Conservation (phyloP, 2,797 vertebrate species). For the Neosalanx taihuensis region DNA sequence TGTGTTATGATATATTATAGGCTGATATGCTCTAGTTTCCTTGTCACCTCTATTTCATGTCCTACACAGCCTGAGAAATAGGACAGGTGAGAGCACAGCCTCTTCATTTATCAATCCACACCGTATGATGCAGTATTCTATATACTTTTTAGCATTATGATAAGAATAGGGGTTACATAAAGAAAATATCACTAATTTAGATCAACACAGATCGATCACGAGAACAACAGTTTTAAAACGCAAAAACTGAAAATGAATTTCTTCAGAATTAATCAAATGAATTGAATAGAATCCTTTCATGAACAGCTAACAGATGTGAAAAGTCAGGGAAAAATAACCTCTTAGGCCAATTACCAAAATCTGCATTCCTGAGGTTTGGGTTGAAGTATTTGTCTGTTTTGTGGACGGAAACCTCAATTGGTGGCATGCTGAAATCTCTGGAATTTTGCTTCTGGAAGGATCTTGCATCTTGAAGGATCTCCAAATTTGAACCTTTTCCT, state of each 20-base stretch:
- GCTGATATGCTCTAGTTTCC: background rate
- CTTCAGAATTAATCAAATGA: no score
- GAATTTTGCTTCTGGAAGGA: constrained; percentile 56
- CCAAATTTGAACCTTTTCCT: constrained; percentile 46
- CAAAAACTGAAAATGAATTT: no score
- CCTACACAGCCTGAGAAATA: background rate
- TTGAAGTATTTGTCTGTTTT: constrained; percentile 53
- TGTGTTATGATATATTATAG: background rate
- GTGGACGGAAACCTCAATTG: constrained; percentile 65
- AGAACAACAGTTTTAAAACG: no score
- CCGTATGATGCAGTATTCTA: no score
- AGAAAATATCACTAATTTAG: no score
- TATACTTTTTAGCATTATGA: no score
- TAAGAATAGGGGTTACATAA: no score
- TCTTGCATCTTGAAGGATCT: constrained; percentile 15
- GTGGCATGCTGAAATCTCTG: constrained; percentile 64
- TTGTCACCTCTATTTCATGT: background rate
- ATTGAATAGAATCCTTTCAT: background rate
- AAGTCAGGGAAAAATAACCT: constrained; percentile 6
- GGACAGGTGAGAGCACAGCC: background rate
- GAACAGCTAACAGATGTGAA: background rate
- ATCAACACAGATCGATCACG: no score
- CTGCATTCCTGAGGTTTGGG: constrained; percentile 63
- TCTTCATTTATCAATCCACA: background rate
- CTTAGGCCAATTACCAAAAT: constrained; percentile 8